Evolutionary conservation across 2,113 vertebrate species (phyloP).

Genomic region (Percopsis transmontana): DNA sequence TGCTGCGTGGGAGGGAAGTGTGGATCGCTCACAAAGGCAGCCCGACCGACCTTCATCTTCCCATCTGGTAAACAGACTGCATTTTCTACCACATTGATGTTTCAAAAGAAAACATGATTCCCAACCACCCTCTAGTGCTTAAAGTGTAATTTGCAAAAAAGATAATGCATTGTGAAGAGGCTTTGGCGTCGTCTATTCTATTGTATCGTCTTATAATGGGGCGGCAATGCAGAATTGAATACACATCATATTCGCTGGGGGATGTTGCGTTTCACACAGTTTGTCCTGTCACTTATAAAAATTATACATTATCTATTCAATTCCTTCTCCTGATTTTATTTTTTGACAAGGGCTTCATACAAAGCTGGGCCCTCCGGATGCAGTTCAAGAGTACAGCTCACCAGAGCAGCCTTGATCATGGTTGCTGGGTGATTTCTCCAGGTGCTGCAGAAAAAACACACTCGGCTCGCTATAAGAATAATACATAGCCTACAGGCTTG

Average conservation of each 20-base stretch:
- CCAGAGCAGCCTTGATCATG: slow-evolving; percentile 51
- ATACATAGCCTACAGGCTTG: slow-evolving; percentile 66
- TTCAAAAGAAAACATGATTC: slow-evolving; percentile 59
- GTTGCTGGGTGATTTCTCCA: slow-evolving; percentile 44
- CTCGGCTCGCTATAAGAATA: slow-evolving; percentile 35
- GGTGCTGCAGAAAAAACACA: slow-evolving; percentile 46
- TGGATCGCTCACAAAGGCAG: slow-evolving; percentile 72
- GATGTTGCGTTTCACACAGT: slow-evolving; percentile 32
- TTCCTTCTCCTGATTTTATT: slow-evolving; percentile 36
- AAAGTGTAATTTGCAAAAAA: slow-evolving; percentile 21
- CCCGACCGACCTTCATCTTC: slow-evolving; percentile 67
- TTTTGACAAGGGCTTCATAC: slow-evolving; percentile 36
- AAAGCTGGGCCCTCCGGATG: slow-evolving; percentile 45
- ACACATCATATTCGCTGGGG: slow-evolving; percentile 20
- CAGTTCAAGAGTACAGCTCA: slow-evolving; percentile 12
- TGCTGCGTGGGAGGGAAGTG: slow-evolving; percentile 67
- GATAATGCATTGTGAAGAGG: slow-evolving; percentile 7
- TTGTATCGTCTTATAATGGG: slow-evolving; percentile 18
- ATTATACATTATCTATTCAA: slow-evolving; percentile 27
- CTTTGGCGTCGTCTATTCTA: background rate
- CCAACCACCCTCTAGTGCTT: slow-evolving; percentile 39
- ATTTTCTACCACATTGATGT: slow-evolving; percentile 58
- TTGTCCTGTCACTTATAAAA: slow-evolving; percentile 34
- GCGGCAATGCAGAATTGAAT: slow-evolving; percentile 11
- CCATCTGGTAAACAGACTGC: slow-evolving; percentile 74